Conservation (phyloP, 1,140 invertebrate species). For the Plodia interpunctella region DNA sequence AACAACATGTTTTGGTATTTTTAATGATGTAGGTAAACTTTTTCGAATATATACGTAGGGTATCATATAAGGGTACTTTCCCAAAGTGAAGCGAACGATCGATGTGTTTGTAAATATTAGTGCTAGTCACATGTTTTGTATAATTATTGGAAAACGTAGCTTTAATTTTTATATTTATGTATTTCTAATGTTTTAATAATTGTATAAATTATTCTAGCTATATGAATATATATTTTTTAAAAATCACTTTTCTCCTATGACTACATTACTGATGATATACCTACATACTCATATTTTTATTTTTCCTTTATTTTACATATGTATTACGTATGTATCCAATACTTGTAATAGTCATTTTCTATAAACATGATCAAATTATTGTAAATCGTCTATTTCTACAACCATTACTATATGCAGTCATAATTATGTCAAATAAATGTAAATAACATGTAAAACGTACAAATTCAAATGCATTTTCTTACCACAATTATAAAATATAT, state of each 20-base stretch:
- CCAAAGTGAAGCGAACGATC: conserved; percentile 23
- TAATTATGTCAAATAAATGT: too few relatives aligned
- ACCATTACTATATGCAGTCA: too few relatives aligned
- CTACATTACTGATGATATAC: too few relatives aligned
- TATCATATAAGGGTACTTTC: conserved; percentile 4
- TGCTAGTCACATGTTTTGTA: background rate
- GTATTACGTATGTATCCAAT: too few relatives aligned
- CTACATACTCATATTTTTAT: background rate
- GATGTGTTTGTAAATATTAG: background rate
- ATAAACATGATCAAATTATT: too few relatives aligned
- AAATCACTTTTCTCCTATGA: background rate
- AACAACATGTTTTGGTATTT: background rate
- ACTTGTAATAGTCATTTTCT: too few relatives aligned
- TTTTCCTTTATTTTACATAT: too few relatives aligned
- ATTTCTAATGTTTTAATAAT: background rate
- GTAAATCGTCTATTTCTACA: too few relatives aligned
- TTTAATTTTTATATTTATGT: background rate
- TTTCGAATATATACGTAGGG: too few relatives aligned
- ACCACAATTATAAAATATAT: too few relatives aligned
- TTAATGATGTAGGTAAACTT: background rate
- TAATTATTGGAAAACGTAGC: conserved; percentile 1
- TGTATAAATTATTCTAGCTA: background rate
- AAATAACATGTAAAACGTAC: too few relatives aligned
- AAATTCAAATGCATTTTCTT: too few relatives aligned
- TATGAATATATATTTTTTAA: background rate